phyloP scores from a whole-genome alignment of 2,797 vertebrate species.

The Balearica regulorum region DNA sequence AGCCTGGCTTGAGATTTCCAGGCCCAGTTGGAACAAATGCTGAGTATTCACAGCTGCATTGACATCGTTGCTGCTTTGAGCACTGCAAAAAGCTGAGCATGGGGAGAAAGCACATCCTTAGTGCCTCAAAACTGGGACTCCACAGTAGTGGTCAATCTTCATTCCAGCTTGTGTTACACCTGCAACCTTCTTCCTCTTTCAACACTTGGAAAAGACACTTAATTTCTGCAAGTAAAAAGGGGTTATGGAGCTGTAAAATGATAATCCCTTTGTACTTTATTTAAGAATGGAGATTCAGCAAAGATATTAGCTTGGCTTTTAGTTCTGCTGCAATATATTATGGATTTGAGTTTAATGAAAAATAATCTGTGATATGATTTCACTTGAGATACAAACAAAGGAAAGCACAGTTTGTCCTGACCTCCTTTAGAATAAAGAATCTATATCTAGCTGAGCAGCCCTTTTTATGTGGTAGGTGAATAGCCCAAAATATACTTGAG shows the following conservation, averaged over 20 bases:
- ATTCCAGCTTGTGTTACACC: not conserved
- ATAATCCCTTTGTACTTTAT: not conserved
- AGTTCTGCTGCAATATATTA: not conserved
- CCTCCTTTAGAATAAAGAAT: not conserved
- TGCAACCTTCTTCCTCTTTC: not conserved
- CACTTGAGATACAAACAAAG: not conserved
- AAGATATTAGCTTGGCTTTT: constrained; percentile 14
- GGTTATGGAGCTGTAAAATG: not conserved
- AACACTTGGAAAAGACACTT: not conserved
- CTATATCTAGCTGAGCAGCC: not conserved
- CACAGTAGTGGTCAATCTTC: not conserved
- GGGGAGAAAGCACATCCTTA: not conserved
- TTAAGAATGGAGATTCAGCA: not conserved
- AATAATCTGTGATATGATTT: constrained; percentile 11
- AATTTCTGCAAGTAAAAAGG: not conserved
- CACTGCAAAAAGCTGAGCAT: not conserved
- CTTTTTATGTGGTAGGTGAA: not conserved
- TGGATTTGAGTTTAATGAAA: constrained; percentile 36
- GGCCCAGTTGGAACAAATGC: not conserved
- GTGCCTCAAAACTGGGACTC: not conserved
- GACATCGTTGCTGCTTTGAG: not conserved
- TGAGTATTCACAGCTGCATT: not conserved
- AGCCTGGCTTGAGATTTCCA: not conserved
- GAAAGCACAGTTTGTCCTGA: not conserved
- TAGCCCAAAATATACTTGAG: constrained; percentile 16